A percentile compares a stretch with the other conserved stretches of the same genome.
phyloP scores from a whole-genome alignment of 92 coral and sea anemone genomes.

The Zoanthus solanderi region DNA sequence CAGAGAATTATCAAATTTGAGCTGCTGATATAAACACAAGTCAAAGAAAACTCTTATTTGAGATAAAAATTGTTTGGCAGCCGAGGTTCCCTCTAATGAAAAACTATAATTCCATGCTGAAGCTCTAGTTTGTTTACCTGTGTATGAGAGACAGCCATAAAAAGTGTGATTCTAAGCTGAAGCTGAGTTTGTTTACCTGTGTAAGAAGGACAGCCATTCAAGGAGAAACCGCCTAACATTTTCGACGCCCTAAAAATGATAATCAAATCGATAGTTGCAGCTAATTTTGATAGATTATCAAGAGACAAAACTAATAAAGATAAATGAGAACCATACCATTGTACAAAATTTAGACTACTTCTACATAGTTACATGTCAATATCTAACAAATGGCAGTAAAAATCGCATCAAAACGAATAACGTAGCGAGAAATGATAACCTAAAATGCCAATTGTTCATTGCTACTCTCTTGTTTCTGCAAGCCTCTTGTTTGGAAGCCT shows the following conservation, averaged over 20 bases:
- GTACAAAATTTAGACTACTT: too few species aligned
- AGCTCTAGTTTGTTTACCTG: background rate
- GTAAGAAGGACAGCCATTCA: constrained; percentile 94
- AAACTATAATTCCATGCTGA: background rate
- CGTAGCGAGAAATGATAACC: background rate
- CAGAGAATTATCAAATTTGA: too few species aligned
- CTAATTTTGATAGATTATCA: too few species aligned
- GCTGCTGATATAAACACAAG: too few species aligned
- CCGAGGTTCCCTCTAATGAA: too few species aligned
- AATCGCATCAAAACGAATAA: background rate
- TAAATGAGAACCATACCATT: too few species aligned
- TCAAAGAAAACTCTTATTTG: too few species aligned
- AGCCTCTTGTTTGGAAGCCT: background rate
- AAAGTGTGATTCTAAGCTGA: background rate
- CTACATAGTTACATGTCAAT: too few species aligned
- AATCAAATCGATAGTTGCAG: background rate
- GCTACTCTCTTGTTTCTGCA: too few species aligned
- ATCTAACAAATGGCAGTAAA: background rate
- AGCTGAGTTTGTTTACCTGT: constrained; percentile 67
- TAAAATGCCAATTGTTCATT: too few species aligned
- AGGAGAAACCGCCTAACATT: constrained; percentile 90
- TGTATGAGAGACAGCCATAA: background rate
- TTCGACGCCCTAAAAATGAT: constrained; percentile 87
- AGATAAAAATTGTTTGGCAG: too few species aligned
- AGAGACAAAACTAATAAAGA: too few species aligned